A percentile compares a stretch with the other conserved stretches of the same genome.
phyloP scores from a whole-genome alignment of 2,113 vertebrate genomes.

The Hemiprocne comata region DNA sequence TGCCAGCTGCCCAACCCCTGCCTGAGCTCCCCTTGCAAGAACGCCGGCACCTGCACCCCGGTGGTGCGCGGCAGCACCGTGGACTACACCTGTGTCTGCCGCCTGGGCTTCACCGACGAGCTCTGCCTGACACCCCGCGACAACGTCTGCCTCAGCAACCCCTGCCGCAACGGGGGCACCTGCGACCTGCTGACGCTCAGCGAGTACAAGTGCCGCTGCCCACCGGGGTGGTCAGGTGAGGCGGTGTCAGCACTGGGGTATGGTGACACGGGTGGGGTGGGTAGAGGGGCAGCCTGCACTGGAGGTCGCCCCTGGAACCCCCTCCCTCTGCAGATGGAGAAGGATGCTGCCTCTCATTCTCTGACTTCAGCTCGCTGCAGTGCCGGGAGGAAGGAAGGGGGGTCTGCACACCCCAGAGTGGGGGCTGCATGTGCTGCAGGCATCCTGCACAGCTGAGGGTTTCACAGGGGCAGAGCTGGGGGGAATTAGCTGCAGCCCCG shows the following conservation, averaged over 20 bases:
- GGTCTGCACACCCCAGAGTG: not conserved
- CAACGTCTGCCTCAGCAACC: conserved; percentile 83
- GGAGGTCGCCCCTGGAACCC: not conserved
- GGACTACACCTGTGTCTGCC: conserved; percentile 85
- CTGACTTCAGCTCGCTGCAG: fast-evolving
- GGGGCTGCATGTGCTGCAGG: fast-evolving
- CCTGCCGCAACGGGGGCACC: conserved; percentile 91
- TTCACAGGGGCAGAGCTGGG: fast-evolving
- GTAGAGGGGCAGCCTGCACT: fast-evolving
- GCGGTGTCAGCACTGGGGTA: fast-evolving
- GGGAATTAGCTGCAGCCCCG: not conserved
- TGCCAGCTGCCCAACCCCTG: conserved; percentile 92
- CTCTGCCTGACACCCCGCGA: conserved; percentile 83
- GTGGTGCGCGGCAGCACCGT: conserved; percentile 59
- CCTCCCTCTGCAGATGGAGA: not conserved
- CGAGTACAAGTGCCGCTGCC: conserved; percentile 88
- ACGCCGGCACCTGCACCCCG: conserved; percentile 80
- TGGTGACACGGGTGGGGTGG: fast-evolving
- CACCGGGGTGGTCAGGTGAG: conserved; percentile 93
- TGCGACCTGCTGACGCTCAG: conserved; percentile 83
- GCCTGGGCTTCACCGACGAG: conserved; percentile 82
- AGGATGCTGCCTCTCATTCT: not conserved
- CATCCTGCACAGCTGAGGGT: fast-evolving
- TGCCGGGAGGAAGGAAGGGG: not conserved
- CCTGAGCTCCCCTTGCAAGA: conserved; percentile 81